A percentile compares a stretch with the other conserved stretches of the same genome.
phyloP scores from a whole-genome alignment of 2,113 vertebrate species.

The Connochaetes taurinus region DNA sequence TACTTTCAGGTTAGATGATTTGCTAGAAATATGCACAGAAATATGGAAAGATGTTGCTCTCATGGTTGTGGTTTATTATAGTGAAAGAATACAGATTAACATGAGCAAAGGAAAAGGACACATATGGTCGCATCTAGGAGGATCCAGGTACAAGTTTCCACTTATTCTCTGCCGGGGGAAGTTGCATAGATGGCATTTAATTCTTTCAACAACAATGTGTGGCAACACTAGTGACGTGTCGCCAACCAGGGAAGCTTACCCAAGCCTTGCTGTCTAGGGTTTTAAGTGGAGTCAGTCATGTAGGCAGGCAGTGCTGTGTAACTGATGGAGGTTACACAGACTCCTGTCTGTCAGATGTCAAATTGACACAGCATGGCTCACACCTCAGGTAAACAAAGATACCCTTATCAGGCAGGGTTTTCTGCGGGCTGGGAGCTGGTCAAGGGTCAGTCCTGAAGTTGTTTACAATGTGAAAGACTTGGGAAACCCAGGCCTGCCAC shows the following conservation, averaged over 20 bases:
- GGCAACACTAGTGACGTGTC: fast-evolving
- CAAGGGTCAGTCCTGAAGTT: not conserved
- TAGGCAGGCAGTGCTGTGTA: fast-evolving
- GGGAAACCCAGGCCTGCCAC: no score
- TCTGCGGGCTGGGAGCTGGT: not conserved
- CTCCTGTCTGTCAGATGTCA: not conserved
- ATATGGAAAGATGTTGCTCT: not conserved
- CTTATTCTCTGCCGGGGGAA: not conserved
- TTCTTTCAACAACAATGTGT: not conserved
- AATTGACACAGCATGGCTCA: fast-evolving
- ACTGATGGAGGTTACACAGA: no score
- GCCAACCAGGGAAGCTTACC: fast-evolving
- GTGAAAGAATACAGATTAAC: not conserved
- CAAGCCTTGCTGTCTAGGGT: not conserved
- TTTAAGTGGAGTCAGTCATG: fast-evolving
- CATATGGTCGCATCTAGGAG: not conserved
- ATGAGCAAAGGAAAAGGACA: not conserved
- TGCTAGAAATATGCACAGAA: not conserved
- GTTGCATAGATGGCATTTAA: fast-evolving
- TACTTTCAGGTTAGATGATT: fast-evolving
- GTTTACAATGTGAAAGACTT: not conserved
- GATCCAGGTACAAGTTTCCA: not conserved
- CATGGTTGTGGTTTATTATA: not conserved
- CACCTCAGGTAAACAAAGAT: not conserved
- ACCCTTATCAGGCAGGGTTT: not conserved